Evolutionary conservation across 2,888 invertebrate genomes (phyloP).

Genomic region (Chydorus sphaericus): DNA sequence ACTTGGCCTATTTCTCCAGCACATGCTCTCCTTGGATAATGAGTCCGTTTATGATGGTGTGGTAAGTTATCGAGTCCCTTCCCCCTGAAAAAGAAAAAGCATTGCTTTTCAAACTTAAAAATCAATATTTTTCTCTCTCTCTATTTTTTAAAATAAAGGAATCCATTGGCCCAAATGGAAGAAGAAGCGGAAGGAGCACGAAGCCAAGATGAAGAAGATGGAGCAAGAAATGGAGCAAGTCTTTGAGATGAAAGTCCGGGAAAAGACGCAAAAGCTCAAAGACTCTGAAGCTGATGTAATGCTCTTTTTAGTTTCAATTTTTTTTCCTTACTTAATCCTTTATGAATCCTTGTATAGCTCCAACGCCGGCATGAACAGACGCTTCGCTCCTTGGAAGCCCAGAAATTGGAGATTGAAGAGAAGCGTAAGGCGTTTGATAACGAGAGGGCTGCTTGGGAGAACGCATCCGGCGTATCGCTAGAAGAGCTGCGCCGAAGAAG

Average conservation of each 20-base stretch:
- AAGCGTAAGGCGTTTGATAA: conserved; percentile 67
- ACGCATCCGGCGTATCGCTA: conserved; percentile 70
- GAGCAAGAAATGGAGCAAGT: conserved; percentile 98
- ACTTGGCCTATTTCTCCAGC: conserved; percentile 42
- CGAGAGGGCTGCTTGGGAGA: conserved; percentile 81
- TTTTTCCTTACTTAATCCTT: neutral
- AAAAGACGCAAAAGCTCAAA: conserved; percentile 88
- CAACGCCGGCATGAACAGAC: conserved; percentile 77
- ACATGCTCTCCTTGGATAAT: conserved; percentile 72
- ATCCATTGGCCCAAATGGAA: conserved; percentile 96
- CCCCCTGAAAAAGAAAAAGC: neutral
- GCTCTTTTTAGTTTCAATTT: neutral
- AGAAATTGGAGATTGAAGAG: conserved; percentile 82
- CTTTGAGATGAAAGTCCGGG: conserved; percentile 93
- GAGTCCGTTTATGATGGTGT: conserved; percentile 76
- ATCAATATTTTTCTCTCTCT: neutral
- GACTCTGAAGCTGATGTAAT: conserved; percentile 78
- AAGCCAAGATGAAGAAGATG: conserved; percentile 95
- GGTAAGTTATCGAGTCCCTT: conserved; percentile 46
- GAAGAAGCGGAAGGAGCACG: conserved; percentile 94
- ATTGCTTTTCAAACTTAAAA: neutral
- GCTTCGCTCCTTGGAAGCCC: conserved; percentile 63
- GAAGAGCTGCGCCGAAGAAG: conserved; percentile 77
- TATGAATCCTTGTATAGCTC: conserved; percentile 38
- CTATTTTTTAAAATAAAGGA: conserved; percentile 39